These are phyloP conservation scores for Aphis craccivora DNA, from an alignment of 1,140 invertebrate genomes.

Conservation along the genomic window DNA sequence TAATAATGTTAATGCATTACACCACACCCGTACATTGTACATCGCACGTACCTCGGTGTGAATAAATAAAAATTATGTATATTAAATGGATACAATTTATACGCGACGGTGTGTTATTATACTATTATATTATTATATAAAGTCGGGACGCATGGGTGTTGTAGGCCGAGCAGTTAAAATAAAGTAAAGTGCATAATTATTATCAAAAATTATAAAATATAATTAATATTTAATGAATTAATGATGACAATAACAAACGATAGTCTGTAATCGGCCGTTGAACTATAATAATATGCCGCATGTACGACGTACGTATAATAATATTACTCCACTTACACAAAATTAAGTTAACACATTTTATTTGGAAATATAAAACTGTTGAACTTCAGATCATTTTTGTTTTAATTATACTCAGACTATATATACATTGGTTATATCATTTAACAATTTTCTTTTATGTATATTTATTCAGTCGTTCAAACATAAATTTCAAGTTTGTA, in stretches of 20 bases:
- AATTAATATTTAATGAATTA: neutral
- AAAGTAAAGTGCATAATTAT: neutral
- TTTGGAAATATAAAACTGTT: neutral
- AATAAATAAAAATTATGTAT: neutral
- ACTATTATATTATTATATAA: slow-evolving; percentile 5
- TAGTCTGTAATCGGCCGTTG: neutral
- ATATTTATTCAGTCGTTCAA: neutral
- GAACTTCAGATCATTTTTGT: neutral
- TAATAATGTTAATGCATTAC: slow-evolving; percentile 7
- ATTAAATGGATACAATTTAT: slow-evolving; percentile 18
- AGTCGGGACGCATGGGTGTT: neutral
- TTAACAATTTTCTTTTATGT: neutral
- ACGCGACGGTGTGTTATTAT: neutral
- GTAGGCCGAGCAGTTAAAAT: neutral
- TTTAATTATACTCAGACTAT: neutral
- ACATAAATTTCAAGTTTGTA: neutral
- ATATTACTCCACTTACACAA: neutral
- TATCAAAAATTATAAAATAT: neutral
- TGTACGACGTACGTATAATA: neutral
- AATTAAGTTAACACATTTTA: neutral
- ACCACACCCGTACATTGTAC: neutral
- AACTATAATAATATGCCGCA: neutral
- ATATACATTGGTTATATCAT: neutral
- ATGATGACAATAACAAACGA: neutral
- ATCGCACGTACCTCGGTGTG: neutral